Percentiles rank a stretch among this genome's conserved stretches.
These are phyloP conservation scores for Ptyas mucosa DNA, from an alignment of 2,113 vertebrate genomes.

Conservation along the genomic window DNA sequence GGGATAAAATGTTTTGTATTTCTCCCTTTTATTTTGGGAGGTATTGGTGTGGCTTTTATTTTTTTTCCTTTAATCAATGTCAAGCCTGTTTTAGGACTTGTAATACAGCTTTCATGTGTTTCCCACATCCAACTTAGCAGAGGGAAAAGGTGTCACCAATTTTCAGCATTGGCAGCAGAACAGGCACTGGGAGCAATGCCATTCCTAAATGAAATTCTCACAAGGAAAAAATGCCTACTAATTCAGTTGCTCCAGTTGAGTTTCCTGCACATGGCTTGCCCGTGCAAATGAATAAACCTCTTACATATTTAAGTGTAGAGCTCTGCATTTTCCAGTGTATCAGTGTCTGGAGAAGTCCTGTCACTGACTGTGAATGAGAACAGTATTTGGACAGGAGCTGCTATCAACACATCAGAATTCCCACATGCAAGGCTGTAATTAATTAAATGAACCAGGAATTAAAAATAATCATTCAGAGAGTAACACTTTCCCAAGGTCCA, in stretches of 20 bases:
- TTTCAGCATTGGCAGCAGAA: background rate
- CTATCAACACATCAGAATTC: background rate
- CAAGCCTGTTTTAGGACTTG: background rate
- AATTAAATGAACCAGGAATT: background rate
- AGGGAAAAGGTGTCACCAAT: background rate
- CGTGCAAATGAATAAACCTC: background rate
- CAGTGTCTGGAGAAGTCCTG: background rate
- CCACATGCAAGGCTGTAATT: background rate
- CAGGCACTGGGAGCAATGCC: background rate
- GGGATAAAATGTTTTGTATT: background rate
- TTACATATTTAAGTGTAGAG: background rate
- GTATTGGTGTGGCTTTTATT: background rate
- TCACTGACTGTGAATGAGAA: background rate
- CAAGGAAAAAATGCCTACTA: background rate
- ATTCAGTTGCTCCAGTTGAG: background rate
- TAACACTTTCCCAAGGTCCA: background rate
- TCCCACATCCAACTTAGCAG: background rate
- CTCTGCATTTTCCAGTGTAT: background rate
- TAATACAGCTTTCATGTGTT: background rate
- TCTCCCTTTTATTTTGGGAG: background rate
- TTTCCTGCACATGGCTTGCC: background rate
- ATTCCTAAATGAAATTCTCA: background rate
- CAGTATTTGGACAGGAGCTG: background rate
- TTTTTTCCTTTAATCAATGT: background rate
- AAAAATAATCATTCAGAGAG: background rate